These are phyloP conservation scores for Alloplasta piceator DNA, from an alignment of 2,888 invertebrate genomes.

Conservation along the genomic window DNA sequence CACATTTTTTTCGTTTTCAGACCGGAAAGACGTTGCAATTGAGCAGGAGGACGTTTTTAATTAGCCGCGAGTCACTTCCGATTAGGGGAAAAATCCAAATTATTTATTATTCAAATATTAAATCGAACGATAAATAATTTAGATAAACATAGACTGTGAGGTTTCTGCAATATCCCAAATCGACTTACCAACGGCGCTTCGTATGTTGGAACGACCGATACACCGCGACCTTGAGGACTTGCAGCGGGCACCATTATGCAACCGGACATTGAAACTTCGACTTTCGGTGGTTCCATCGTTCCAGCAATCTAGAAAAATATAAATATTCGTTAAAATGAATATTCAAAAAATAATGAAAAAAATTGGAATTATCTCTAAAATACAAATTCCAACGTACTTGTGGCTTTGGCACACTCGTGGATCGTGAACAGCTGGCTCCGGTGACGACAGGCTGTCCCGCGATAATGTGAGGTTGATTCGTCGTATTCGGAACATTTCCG, in stretches of 20 bases:
- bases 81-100: no score
- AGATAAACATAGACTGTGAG: no score
- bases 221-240: constrained; percentile 85
- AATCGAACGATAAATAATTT: no score
- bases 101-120: no score
- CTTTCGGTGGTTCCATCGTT: constrained; percentile 85
- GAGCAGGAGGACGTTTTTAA: no score
- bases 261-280: constrained; percentile 85
- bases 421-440: constrained; percentile 78
- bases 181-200: constrained; percentile 89
- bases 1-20: no score
- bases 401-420: constrained; percentile 56
- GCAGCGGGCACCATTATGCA: constrained; percentile 85
- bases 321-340: constrained; percentile 10
- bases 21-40: no score
- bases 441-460: constrained; percentile 84
- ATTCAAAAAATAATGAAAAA: constrained; percentile 19
- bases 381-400: constrained; percentile 40
- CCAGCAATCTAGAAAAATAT: constrained; percentile 74
- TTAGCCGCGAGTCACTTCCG: no score
- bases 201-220: constrained; percentile 86
- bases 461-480: constrained; percentile 83
- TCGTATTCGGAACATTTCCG: constrained; percentile 85
- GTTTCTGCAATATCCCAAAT: neutral
- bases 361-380: neutral